Evolutionary conservation across 2,113 vertebrate species (phyloP).

Genomic region (Xenopus borealis): DNA sequence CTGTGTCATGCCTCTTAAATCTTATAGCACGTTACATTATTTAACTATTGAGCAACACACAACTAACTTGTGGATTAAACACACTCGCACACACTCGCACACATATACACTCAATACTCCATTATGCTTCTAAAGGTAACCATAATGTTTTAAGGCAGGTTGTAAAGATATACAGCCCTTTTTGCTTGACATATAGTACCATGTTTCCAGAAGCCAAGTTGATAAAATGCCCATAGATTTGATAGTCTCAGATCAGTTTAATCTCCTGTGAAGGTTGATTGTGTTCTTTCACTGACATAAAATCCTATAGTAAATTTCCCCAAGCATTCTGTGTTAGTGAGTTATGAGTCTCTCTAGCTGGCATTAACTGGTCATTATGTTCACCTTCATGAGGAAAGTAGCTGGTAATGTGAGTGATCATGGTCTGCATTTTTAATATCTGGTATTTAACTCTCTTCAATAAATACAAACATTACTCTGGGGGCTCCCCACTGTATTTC

Average conservation of each 20-base stretch:
- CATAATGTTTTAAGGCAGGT: no score
- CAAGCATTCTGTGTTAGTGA: background rate
- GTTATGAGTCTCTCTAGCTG: slow-evolving; percentile 9
- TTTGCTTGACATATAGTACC: background rate
- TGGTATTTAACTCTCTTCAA: slow-evolving; percentile 6
- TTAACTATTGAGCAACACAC: no score
- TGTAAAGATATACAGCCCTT: no score
- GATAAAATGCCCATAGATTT: slow-evolving; percentile 20
- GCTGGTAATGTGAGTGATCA: background rate
- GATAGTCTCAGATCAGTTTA: slow-evolving; percentile 2
- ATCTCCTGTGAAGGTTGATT: slow-evolving; percentile 39
- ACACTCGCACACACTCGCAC: no score
- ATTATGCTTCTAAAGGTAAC: no score
- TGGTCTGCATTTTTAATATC: background rate
- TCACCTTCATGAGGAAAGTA: slow-evolving; percentile 21
- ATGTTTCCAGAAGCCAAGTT: slow-evolving; percentile 3
- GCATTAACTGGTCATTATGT: slow-evolving; percentile 15
- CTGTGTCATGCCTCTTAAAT: no score
- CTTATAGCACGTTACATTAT: no score
- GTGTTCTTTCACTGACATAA: background rate
- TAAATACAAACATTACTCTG: background rate
- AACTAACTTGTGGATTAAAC: no score
- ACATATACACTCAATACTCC: no score
- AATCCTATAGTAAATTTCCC: slow-evolving; percentile 25
- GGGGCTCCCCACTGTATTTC: background rate